A percentile compares a stretch with the other conserved stretches of the same genome.
These are phyloP conservation scores for Nasonia giraulti DNA, from an alignment of 1,140 invertebrate genomes.

Conservation along the genomic window DNA sequence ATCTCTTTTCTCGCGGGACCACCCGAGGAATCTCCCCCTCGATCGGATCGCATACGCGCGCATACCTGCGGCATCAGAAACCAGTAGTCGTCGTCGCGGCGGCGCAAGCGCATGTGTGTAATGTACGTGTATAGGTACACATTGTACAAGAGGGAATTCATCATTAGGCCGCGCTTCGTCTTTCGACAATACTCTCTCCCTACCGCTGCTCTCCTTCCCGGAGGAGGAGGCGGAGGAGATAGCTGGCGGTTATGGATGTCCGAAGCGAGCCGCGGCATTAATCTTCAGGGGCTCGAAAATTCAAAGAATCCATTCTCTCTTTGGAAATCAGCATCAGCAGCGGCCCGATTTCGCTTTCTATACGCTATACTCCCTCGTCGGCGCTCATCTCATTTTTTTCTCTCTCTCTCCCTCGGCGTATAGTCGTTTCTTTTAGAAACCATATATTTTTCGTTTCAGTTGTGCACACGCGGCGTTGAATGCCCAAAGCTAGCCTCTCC, in stretches of 20 bases:
- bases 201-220: background rate
- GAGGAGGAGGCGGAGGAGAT: slow-evolving; percentile 6
- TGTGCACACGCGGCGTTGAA: slow-evolving; percentile 59
- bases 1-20: slow-evolving; percentile 19
- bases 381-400: slow-evolving; percentile 49
- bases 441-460: slow-evolving; percentile 73
- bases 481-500: slow-evolving; percentile 58
- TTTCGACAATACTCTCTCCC: slow-evolving; percentile 41
- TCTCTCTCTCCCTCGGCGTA: slow-evolving; percentile 44
- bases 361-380: slow-evolving; percentile 7
- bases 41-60: background rate
- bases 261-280: slow-evolving; percentile 55
- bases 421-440: slow-evolving; percentile 62
- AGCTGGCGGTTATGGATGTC: slow-evolving; percentile 53
- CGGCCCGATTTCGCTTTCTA: slow-evolving; percentile 52
- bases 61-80: background rate
- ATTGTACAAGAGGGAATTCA: slow-evolving; percentile 26
- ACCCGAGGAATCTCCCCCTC: slow-evolving; percentile 37
- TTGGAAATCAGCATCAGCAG: slow-evolving; percentile 52
- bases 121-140: background rate
- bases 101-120: background rate
- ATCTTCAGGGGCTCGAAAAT: slow-evolving; percentile 62
- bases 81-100: slow-evolving; percentile 12
- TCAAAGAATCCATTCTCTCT: slow-evolving; percentile 64
- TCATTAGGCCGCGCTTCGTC: slow-evolving; percentile 35